Evolutionary conservation across 53 echinoderm and acorn worm species (phyloP).

Genomic region (Holothuria leucospilota): DNA sequence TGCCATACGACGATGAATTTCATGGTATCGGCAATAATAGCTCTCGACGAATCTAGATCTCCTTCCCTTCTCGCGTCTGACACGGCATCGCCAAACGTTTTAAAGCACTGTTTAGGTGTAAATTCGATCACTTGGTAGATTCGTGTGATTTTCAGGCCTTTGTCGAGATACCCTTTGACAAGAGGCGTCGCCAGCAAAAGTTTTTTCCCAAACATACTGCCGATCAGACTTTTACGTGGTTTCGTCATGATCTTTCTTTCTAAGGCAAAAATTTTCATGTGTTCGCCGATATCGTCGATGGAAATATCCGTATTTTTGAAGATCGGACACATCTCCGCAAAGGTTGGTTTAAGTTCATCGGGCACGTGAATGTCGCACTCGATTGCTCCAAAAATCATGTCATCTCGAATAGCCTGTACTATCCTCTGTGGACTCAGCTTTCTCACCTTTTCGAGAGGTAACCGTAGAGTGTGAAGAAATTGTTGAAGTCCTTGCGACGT

Average conservation of each 20-base stretch:
- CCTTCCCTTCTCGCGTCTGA: too few species aligned
- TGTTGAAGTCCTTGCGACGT: neutral
- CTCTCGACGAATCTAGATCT: constrained; percentile 35
- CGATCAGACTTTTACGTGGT: too few species aligned
- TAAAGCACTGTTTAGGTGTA: too few species aligned
- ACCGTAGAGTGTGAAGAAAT: too few species aligned
- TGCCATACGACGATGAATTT: constrained; percentile 71
- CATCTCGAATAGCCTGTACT: constrained; percentile 18
- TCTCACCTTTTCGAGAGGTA: neutral
- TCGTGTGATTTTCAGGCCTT: too few species aligned
- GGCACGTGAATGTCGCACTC: too few species aligned
- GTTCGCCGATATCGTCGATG: constrained; percentile 53
- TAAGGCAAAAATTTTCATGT: constrained; percentile 44
- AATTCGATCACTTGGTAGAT: too few species aligned
- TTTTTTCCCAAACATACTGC: constrained; percentile 14
- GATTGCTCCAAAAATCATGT: too few species aligned
- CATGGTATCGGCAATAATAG: constrained; percentile 56
- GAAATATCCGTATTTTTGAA: too few species aligned
- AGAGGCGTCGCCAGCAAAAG: constrained; percentile 45
- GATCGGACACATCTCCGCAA: too few species aligned
- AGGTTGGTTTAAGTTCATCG: too few species aligned
- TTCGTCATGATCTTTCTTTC: neutral
- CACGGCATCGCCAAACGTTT: too few species aligned
- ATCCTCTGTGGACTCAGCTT: constrained; percentile 14
- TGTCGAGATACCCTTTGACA: constrained; percentile 41